Evolutionary conservation across 2,113 vertebrate species (phyloP).

Genomic region (Cebus imitator): DNA sequence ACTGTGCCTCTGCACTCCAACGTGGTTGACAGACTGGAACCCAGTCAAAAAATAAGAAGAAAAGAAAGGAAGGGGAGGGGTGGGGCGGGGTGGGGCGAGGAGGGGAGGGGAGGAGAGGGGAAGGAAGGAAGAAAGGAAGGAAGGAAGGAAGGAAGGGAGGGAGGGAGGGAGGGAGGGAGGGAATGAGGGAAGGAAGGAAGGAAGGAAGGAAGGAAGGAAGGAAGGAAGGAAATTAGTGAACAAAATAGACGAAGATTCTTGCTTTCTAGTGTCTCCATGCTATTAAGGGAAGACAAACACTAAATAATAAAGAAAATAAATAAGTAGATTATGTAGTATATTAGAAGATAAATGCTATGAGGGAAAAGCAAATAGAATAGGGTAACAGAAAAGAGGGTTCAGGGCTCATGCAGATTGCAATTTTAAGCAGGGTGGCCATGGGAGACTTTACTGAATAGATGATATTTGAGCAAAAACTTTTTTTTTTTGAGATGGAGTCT

Average conservation of each 20-base stretch:
- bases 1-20: too few species aligned
- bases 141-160: too few species aligned
- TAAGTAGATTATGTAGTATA: neutral
- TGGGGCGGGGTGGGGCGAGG: rapidly evolving
- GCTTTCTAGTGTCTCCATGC: neutral
- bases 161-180: too few species aligned
- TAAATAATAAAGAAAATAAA: neutral
- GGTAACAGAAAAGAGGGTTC: neutral
- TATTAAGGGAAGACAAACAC: neutral
- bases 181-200: too few species aligned
- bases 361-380: neutral
- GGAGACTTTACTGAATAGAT: neutral
- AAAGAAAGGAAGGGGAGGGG: too few species aligned
- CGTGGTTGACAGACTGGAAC: too few species aligned
- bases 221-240: neutral
- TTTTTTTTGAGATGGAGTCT: too few species aligned
- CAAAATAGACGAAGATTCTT: neutral
- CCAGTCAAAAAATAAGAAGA: too few species aligned
- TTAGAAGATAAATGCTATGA: neutral
- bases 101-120: too few species aligned
- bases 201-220: too few species aligned
- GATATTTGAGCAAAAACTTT: too few species aligned
- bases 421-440: neutral
- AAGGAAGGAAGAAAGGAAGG: too few species aligned
- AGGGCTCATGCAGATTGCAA: neutral